Evolutionary conservation across 2,888 invertebrate species (phyloP).

Genomic region (Drosophila subsilvestris): DNA sequence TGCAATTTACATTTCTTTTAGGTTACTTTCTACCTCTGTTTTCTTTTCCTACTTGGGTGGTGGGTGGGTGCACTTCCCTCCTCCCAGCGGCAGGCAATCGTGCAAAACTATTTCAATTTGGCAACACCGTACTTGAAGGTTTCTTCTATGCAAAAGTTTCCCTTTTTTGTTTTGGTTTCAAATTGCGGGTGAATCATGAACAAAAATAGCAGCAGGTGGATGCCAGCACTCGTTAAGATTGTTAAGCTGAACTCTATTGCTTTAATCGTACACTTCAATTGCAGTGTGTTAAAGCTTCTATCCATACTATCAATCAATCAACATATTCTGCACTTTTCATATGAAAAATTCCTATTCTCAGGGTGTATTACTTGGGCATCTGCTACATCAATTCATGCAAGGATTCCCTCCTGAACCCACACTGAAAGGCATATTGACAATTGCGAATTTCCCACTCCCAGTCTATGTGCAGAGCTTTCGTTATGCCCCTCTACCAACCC

Average conservation of each 20-base stretch:
- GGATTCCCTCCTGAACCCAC: conserved; percentile 7
- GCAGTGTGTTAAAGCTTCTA: conserved; percentile 22
- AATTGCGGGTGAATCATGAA: not conserved
- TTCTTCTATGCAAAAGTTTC: conserved; percentile 35
- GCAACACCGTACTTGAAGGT: conserved; percentile 33
- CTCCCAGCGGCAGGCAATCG: conserved; percentile 41
- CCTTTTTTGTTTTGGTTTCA: not conserved
- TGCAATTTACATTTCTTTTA: conserved; percentile 46
- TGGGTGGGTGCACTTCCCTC: not conserved
- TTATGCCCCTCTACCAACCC: not conserved
- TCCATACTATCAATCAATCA: conserved; percentile 19
- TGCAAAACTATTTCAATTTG: conserved; percentile 70
- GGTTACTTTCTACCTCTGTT: conserved; percentile 32
- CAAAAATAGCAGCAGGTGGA: too few relatives aligned
- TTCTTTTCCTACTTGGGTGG: conserved; percentile 1
- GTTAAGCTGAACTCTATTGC: too few relatives aligned
- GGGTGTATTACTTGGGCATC: conserved; percentile 42
- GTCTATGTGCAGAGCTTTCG: not conserved
- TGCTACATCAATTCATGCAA: conserved; percentile 33
- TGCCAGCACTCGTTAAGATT: too few relatives aligned
- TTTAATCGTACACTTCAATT: not conserved
- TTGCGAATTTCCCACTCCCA: conserved; percentile 37
- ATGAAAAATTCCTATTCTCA: conserved; percentile 36
- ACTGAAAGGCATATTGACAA: conserved; percentile 47
- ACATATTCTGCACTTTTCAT: conserved; percentile 25